phyloP scores from a whole-genome alignment of 2,113 vertebrate genomes.

The Sigmodon hispidus region DNA sequence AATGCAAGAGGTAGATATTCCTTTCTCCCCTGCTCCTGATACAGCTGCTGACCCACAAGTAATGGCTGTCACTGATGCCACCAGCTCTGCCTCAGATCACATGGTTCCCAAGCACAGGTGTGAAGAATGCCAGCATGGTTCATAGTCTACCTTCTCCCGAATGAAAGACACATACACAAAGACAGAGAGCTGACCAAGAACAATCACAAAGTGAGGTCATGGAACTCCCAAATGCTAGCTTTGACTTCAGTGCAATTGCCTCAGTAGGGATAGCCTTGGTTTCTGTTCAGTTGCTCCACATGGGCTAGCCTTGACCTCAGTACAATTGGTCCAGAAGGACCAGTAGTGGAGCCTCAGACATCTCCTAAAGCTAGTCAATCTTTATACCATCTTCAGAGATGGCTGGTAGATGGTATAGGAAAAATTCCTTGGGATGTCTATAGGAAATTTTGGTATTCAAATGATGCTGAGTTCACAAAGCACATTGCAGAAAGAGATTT shows the following conservation, averaged over 20 bases:
- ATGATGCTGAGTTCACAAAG: neutral
- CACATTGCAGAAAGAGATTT: neutral
- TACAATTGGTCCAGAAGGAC: neutral
- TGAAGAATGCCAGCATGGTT: neutral
- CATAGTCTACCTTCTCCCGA: neutral
- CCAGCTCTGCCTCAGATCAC: neutral
- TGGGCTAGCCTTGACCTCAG: neutral
- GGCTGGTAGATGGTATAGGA: fast-evolving
- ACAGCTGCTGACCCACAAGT: too few species aligned
- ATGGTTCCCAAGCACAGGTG: neutral
- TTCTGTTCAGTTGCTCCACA: neutral
- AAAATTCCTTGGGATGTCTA: neutral
- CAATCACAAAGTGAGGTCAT: neutral
- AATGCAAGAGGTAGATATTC: neutral
- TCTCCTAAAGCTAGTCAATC: neutral
- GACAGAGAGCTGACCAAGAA: too few species aligned
- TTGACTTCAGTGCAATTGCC: neutral
- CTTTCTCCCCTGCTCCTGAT: neutral
- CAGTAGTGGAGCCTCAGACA: neutral
- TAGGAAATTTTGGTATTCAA: neutral
- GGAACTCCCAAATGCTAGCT: neutral
- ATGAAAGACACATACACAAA: too few species aligned
- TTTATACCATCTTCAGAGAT: neutral
- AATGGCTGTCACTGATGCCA: neutral
- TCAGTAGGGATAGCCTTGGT: too few species aligned